Evolutionary conservation across 2,888 invertebrate species (phyloP), one percentile per base, ranked within the genome.

Genomic region (Acronicta alni): DNA sequence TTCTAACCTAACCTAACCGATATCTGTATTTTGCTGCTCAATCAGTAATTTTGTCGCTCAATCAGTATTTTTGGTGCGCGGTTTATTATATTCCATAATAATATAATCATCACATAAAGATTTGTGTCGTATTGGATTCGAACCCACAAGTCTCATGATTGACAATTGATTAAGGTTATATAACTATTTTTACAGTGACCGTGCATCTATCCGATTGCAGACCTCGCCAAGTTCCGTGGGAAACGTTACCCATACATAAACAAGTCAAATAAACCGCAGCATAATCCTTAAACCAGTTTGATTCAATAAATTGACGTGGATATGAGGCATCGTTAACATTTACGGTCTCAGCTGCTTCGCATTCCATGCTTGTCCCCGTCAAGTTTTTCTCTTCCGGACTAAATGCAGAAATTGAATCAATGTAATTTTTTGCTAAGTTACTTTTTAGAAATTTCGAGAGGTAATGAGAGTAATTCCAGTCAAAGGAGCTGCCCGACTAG

Each of bases 281-380:
- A 51, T 65, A 58, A 65, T 66, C 42, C 59, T 53, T 38, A 44
- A 60, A 67, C 72, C 59, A 54, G 67, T 71, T 71, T 57, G 45
- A 43, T 69, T 56, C 70, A 69, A 71, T 65, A 54, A 64, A 58
- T 49, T 47, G 58, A 30, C 38, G 39, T 37, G 43, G 54, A 71
- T 67, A 67, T 67, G 67, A 67, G 59, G 51, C 54, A 18, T 66
- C 49, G 59, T 67, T 67, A 71, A 67, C 67, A 67, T 67, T 67
- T 66, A 59, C 39, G n/a, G 47, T 32, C 20, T 42, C 67, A 67
- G 67, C 72, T 67, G 67, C 44, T 14, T 37, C 17, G 37, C 67
- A 66, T 67, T 51, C 72, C 59, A 14, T 1, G 37, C n/a, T 23
- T 47, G 46, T 4, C 12, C 57, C 51, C 60, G 37, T n/a, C 54